Evolutionary conservation across 2,797 vertebrate genomes (phyloP).

Genomic region (Paedocypris micromegethes): DNA sequence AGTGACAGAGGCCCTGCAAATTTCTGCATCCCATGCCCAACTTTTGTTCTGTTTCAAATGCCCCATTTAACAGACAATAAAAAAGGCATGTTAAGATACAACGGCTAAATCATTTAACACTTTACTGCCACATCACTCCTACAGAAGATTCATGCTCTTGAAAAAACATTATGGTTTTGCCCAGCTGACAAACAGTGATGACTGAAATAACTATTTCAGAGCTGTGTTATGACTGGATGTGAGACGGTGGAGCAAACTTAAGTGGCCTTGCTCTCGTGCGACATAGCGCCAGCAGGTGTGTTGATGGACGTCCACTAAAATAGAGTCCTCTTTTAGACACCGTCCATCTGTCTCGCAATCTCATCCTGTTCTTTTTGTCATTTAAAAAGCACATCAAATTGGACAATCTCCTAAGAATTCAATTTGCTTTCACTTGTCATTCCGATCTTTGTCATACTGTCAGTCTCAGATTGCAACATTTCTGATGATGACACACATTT

Average conservation of each 20-base stretch:
- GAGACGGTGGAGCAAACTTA: slow-evolving; percentile 12
- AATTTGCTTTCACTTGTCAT: too few relatives aligned
- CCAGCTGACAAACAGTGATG: neutral
- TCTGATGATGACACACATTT: too few relatives aligned
- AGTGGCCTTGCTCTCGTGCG: neutral
- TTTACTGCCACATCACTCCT: slow-evolving; percentile 26
- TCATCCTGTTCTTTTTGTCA: slow-evolving; percentile 20
- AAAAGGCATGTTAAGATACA: slow-evolving; percentile 1
- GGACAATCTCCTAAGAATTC: too few relatives aligned
- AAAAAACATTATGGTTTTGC: slow-evolving; percentile 8
- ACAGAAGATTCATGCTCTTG: slow-evolving; percentile 8
- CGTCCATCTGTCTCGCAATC: slow-evolving; percentile 8
- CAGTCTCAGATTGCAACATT: too few relatives aligned
- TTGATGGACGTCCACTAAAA: slow-evolving; percentile 19
- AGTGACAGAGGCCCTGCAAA: slow-evolving; percentile 13
- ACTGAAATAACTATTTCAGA: slow-evolving; percentile 39
- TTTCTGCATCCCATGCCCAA: slow-evolving; percentile 29
- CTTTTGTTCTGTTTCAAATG: slow-evolving; percentile 11
- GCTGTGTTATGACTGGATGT: slow-evolving; percentile 7
- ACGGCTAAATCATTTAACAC: slow-evolving; percentile 19
- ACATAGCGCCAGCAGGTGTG: slow-evolving; percentile 7
- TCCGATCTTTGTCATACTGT: too few relatives aligned
- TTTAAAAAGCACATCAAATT: too few relatives aligned
- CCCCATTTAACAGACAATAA: slow-evolving; percentile 34
- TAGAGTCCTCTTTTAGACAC: slow-evolving; percentile 4